These are phyloP conservation scores for Antrozous pallidus DNA, from an alignment of 2,797 vertebrate genomes.

Conservation along the genomic window DNA sequence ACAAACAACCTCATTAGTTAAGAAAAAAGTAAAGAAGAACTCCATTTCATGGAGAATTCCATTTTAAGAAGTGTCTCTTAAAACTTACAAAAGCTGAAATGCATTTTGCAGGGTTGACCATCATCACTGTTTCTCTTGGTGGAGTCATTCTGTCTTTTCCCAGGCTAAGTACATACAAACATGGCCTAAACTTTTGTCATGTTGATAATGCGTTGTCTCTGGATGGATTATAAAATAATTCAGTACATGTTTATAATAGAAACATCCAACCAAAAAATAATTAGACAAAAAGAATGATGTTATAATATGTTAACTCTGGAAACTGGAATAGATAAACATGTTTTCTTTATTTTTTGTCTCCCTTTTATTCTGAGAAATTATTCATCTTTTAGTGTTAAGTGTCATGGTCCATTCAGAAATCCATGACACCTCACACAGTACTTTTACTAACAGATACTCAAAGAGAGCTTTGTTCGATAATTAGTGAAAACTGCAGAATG, in stretches of 20 bases:
- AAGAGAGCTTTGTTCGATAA: conserved; percentile 55
- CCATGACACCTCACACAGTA: background rate
- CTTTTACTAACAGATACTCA: conserved; percentile 1
- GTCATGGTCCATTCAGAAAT: conserved; percentile 48
- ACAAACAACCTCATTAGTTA: conserved; percentile 76
- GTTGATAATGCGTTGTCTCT: conserved; percentile 55
- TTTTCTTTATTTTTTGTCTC: conserved; percentile 49
- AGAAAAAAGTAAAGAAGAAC: conserved; percentile 46
- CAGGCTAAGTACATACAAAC: background rate
- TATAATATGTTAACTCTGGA: conserved; percentile 67
- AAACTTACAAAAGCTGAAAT: conserved; percentile 48
- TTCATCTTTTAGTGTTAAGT: background rate
- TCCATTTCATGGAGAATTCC: conserved; percentile 44
- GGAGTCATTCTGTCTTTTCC: background rate
- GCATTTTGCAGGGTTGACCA: conserved; percentile 2
- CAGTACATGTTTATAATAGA: conserved; percentile 67
- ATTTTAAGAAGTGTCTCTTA: conserved; percentile 48
- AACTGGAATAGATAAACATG: conserved; percentile 29
- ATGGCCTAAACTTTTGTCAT: background rate
- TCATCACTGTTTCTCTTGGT: background rate
- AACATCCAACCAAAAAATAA: conserved; percentile 41
- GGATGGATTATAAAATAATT: conserved; percentile 67
- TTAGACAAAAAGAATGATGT: conserved; percentile 64
- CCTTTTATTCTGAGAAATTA: conserved; percentile 44
- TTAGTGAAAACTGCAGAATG: background rate